phyloP scores from a whole-genome alignment of 2,888 invertebrate species.

The Metallyticus violacea region DNA sequence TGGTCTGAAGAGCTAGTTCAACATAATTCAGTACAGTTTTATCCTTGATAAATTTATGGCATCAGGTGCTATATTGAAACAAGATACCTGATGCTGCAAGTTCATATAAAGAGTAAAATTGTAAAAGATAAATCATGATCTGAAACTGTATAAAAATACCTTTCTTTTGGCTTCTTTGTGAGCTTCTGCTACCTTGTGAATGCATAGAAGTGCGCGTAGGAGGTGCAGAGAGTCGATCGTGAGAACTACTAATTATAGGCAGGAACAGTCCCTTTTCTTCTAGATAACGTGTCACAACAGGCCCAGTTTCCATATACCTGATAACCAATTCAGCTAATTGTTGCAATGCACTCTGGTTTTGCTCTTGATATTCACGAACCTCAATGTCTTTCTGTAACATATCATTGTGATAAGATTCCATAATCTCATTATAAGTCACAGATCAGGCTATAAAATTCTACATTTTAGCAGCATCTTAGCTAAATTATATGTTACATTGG shows the following conservation, averaged over 20 bases:
- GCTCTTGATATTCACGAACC: conserved; percentile 57
- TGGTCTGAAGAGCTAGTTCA: no score
- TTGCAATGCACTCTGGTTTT: conserved; percentile 56
- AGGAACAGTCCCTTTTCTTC: conserved; percentile 42
- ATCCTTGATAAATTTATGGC: no score
- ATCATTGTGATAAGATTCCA: no score
- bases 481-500: no score
- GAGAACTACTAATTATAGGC: conserved; percentile 36
- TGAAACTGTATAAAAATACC: not conserved
- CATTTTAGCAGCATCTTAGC: no score
- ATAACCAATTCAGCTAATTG: conserved; percentile 53
- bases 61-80: no score
- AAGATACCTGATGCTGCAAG: no score
- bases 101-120: no score
- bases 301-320: conserved; percentile 46
- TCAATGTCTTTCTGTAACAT: conserved; percentile 53
- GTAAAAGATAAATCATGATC: not conserved
- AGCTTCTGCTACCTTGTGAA: conserved; percentile 31
- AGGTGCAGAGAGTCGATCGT: not conserved
- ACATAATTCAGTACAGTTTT: no score
- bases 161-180: not conserved
- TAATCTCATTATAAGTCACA: no score
- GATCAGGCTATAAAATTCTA: no score
- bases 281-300: conserved; percentile 46
- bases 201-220: not conserved